A percentile compares a stretch with the other conserved stretches of the same genome.
phyloP scores from a whole-genome alignment of 1,140 invertebrate genomes.

The Nixonia krombeini region DNA sequence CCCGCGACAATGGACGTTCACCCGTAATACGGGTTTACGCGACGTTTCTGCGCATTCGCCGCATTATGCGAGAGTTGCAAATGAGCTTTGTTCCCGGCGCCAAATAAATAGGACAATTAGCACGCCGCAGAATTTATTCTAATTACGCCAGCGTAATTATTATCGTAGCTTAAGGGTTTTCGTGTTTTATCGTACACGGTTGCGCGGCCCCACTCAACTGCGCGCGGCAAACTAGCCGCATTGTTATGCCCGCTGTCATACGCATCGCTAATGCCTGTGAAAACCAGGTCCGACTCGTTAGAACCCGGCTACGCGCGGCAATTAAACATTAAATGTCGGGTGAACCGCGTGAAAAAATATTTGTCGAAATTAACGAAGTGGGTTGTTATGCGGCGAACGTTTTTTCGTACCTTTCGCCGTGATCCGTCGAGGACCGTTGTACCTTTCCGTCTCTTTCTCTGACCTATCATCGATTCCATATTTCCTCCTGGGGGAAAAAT shows the following conservation, averaged over 20 bases:
- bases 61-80: conserved; percentile 22
- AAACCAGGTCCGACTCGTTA: conserved; percentile 33
- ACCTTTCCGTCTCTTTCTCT: too few relatives aligned
- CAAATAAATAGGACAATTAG: conserved; percentile 61
- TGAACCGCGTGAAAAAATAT: background rate
- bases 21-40: background rate
- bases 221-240: conserved; percentile 55
- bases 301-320: conserved; percentile 17
- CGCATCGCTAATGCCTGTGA: conserved; percentile 44
- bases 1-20: background rate
- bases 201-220: conserved; percentile 50
- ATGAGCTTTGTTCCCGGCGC: conserved; percentile 34
- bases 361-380: too few relatives aligned
- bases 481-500: too few relatives aligned
- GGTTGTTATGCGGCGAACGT: too few relatives aligned
- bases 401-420: too few relatives aligned
- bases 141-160: conserved; percentile 60
- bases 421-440: too few relatives aligned
- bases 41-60: conserved; percentile 12
- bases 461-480: too few relatives aligned
- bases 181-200: conserved; percentile 39
- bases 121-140: conserved; percentile 56
- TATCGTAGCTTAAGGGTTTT: conserved; percentile 55
- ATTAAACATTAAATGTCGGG: conserved; percentile 20
- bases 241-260: conserved; percentile 59